Evolutionary conservation across 1,140 invertebrate species (phyloP).

Genomic region (Tetraneura akinire): DNA sequence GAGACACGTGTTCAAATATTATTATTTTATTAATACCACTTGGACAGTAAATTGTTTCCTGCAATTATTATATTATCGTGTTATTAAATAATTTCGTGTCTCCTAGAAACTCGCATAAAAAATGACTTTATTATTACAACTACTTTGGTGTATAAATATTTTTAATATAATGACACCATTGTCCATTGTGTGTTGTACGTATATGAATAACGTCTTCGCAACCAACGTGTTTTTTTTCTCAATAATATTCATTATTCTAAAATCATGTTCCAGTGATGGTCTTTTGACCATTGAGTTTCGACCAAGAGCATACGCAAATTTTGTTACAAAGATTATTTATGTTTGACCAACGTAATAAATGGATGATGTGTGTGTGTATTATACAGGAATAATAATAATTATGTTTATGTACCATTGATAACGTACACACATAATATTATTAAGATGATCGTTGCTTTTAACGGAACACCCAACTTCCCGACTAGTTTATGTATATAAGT

Average conservation of each 20-base stretch:
- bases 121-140: neutral
- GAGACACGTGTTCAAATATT: conserved; percentile 42
- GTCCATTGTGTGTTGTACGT: neutral
- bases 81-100: neutral
- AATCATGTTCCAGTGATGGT: neutral
- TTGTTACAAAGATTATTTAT: neutral
- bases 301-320: too few relatives aligned
- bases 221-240: neutral
- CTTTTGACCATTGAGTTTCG: neutral
- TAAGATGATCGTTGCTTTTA: neutral
- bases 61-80: conserved; percentile 15
- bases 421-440: too few relatives aligned
- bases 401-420: too few relatives aligned
- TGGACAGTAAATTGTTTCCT: conserved; percentile 19
- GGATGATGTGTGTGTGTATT: too few relatives aligned
- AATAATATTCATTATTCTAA: neutral
- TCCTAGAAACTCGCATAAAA: neutral
- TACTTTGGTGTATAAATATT: neutral
- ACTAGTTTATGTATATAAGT: neutral
- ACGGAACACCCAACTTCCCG: neutral
- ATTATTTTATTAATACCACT: too few relatives aligned
- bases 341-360: neutral
- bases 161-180: neutral
- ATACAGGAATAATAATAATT: neutral
- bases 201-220: neutral